A percentile compares a stretch with the other conserved stretches of the same genome.
phyloP scores from a whole-genome alignment of 2,888 invertebrate genomes.

The Caradrina kadenii region DNA sequence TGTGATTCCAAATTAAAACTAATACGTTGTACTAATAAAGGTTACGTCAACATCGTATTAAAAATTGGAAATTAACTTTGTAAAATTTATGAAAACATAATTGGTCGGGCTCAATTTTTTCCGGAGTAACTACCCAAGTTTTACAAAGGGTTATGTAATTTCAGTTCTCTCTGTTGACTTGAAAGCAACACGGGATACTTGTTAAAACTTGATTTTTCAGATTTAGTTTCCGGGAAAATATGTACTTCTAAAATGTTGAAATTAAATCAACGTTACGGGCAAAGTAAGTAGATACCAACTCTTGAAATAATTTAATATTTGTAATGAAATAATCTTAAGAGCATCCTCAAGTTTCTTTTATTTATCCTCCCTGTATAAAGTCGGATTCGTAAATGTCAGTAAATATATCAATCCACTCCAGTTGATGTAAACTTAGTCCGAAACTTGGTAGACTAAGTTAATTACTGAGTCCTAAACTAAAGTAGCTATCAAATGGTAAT shows the following conservation, averaged over 20 bases:
- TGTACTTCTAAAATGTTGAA: conserved; percentile 4
- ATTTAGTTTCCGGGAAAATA: conserved; percentile 16
- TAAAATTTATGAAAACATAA: conserved; percentile 51
- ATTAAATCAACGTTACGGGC: conserved; percentile 17
- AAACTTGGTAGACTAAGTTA: background rate
- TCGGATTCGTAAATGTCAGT: background rate
- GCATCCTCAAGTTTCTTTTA: background rate
- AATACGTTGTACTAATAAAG: conserved; percentile 17
- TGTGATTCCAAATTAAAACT: conserved; percentile 20
- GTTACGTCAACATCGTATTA: conserved; percentile 19
- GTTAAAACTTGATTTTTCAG: conserved; percentile 33
- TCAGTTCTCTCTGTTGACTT: conserved; percentile 52
- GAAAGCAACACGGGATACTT: conserved; percentile 42
- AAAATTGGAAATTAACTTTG: conserved; percentile 41
- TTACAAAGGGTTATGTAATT: conserved; percentile 54
- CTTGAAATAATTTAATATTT: conserved; percentile 2
- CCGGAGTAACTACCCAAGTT: conserved; percentile 29
- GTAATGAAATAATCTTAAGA: background rate
- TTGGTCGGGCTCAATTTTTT: conserved; percentile 51
- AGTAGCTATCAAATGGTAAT: conserved; percentile 39
- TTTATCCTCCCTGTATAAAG: background rate
- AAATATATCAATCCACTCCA: conserved; percentile 30
- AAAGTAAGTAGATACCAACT: conserved; percentile 3
- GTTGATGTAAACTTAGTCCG: conserved; percentile 41
- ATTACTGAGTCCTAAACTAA: conserved; percentile 40